Evolutionary conservation across 2,113 vertebrate species (phyloP).

Genomic region (Glaucidium brasilianum): DNA sequence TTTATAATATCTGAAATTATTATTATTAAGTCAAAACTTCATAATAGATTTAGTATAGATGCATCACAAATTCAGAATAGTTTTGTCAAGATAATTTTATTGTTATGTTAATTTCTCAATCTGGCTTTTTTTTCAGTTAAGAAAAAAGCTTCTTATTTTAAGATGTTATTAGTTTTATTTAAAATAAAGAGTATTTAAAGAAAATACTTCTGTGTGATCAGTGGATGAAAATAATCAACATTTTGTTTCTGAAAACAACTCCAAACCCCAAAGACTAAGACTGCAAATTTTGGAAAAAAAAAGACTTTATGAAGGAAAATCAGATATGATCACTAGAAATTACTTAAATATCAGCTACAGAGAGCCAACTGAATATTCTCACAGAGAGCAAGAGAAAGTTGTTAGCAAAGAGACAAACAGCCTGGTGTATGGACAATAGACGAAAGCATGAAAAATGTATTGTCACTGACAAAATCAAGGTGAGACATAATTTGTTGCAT

Average conservation of each 20-base stretch:
- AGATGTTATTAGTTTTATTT: neutral
- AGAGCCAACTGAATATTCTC: neutral
- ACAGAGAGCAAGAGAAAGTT: neutral
- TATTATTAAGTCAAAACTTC: neutral
- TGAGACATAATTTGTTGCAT: neutral
- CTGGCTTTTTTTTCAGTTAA: neutral
- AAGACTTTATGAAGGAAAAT: neutral
- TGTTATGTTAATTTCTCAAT: neutral
- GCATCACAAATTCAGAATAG: neutral
- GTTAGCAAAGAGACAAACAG: neutral
- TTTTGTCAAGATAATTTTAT: neutral
- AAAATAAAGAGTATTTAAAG: rapidly evolving
- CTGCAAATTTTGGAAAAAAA: neutral
- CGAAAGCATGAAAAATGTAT: neutral
- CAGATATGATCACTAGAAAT: neutral
- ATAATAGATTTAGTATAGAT: neutral
- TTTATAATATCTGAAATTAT: neutral
- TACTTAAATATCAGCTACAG: neutral
- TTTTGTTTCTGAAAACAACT: neutral
- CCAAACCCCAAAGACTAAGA: neutral
- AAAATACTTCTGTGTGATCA: neutral
- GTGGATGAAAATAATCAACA: neutral
- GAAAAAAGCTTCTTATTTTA: neutral
- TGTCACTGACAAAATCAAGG: neutral
- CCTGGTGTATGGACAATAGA: neutral